Conservation (phyloP, 2,888 invertebrate genomes). For the Emmelina monodactyla region DNA sequence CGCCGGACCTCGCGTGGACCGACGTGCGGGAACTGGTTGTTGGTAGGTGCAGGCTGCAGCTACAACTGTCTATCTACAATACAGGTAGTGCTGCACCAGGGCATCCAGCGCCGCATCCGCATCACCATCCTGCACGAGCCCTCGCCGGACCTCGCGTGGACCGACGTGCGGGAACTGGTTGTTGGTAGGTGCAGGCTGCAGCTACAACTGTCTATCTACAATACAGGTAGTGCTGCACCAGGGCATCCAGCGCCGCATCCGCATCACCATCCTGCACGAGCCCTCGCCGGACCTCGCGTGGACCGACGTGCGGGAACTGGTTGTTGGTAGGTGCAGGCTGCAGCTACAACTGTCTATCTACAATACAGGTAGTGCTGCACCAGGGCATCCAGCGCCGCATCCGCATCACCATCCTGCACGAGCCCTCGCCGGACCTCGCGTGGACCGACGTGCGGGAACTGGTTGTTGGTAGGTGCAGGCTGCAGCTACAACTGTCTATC, state of each 20-base stretch:
- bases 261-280: conserved; percentile 97
- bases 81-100: conserved; percentile 97
- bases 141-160: conserved; percentile 91
- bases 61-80: neutral
- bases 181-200: conserved; percentile 66
- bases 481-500: neutral
- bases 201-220: neutral
- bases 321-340: conserved; percentile 70
- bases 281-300: conserved; percentile 90
- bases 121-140: conserved; percentile 97
- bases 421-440: conserved; percentile 87
- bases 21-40: conserved; percentile 97
- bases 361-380: conserved; percentile 81
- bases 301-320: conserved; percentile 96
- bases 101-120: conserved; percentile 96
- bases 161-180: conserved; percentile 95
- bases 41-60: conserved; percentile 43
- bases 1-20: conserved; percentile 91
- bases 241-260: conserved; percentile 97
- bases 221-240: conserved; percentile 95
- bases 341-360: neutral
- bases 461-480: conserved; percentile 73
- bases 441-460: conserved; percentile 98
- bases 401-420: conserved; percentile 96
- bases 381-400: conserved; percentile 99